Evolutionary conservation across 1,140 invertebrate species (phyloP).

Genomic region (Drosophila persimilis): DNA sequence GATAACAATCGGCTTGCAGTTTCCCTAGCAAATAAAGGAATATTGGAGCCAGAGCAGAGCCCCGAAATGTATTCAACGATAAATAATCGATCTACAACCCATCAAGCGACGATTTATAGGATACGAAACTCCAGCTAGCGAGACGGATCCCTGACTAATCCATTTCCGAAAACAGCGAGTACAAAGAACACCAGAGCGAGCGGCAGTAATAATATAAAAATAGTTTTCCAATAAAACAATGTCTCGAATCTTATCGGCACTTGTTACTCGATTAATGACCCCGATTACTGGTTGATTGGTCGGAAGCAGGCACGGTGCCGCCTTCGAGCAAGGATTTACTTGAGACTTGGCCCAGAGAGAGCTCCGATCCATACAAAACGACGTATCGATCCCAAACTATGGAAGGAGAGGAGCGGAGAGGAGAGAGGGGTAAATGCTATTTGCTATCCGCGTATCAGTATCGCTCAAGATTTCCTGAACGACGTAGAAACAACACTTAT

Average conservation of each 20-base stretch:
- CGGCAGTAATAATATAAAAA: neutral
- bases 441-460: neutral
- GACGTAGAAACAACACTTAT: slow-evolving; percentile 5
- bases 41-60: too few relatives aligned
- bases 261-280: neutral
- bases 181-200: neutral
- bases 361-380: too few relatives aligned
- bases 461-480: slow-evolving; percentile 5
- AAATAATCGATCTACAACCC: too few relatives aligned
- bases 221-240: neutral
- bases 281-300: slow-evolving; percentile 34
- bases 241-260: slow-evolving; percentile 24
- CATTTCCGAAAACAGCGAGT: slow-evolving; percentile 6
- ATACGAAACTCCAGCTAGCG: too few relatives aligned
- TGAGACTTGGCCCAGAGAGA: too few relatives aligned
- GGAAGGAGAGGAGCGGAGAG: too few relatives aligned
- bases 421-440: too few relatives aligned
- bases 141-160: neutral
- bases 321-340: neutral
- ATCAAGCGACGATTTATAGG: too few relatives aligned
- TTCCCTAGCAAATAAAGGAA: too few relatives aligned
- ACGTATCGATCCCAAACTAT: too few relatives aligned
- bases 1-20: too few relatives aligned
- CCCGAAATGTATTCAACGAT: neutral
- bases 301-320: neutral